phyloP scores from a whole-genome alignment of 2,888 invertebrate genomes.

The Agriopis leucophaearia region DNA sequence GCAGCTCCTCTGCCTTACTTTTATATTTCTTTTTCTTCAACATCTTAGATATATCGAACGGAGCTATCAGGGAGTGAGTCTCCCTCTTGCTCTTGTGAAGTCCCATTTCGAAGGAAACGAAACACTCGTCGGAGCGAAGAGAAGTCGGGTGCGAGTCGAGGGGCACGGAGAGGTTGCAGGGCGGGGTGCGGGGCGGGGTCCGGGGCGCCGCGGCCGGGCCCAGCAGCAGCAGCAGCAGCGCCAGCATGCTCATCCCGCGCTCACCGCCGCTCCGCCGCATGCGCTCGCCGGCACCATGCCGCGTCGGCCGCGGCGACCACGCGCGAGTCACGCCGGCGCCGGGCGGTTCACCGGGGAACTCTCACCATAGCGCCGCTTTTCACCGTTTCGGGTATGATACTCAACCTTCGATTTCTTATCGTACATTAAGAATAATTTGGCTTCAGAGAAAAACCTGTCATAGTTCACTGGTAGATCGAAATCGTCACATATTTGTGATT shows the following conservation, averaged over 20 bases:
- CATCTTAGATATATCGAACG: slow-evolving; percentile 72
- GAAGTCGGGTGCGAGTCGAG: background rate
- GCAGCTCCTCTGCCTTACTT: slow-evolving; percentile 9
- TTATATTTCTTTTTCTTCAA: slow-evolving; percentile 58
- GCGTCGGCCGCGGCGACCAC: background rate
- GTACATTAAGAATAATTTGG: background rate
- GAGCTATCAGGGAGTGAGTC: slow-evolving; percentile 66
- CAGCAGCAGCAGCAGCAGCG: slow-evolving; percentile 38
- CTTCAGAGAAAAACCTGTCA: background rate
- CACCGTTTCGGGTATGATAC: background rate
- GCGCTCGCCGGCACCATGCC: slow-evolving; percentile 29
- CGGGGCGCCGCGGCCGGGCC: slow-evolving; percentile 11
- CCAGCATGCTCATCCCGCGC: slow-evolving; percentile 10
- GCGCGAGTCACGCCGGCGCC: slow-evolving; percentile 14
- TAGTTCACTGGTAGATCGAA: background rate
- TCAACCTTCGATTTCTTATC: background rate
- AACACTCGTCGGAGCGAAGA: background rate
- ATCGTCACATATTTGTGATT: background rate
- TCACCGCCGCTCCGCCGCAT: background rate
- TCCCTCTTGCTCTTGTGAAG: slow-evolving; percentile 30
- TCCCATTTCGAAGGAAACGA: background rate
- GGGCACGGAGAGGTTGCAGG: background rate
- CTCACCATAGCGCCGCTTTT: background rate
- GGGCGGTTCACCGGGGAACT: background rate
- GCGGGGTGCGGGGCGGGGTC: slow-evolving; percentile 3